phyloP scores from a whole-genome alignment of 2,888 invertebrate species.

The Pristionchus japonicus region DNA sequence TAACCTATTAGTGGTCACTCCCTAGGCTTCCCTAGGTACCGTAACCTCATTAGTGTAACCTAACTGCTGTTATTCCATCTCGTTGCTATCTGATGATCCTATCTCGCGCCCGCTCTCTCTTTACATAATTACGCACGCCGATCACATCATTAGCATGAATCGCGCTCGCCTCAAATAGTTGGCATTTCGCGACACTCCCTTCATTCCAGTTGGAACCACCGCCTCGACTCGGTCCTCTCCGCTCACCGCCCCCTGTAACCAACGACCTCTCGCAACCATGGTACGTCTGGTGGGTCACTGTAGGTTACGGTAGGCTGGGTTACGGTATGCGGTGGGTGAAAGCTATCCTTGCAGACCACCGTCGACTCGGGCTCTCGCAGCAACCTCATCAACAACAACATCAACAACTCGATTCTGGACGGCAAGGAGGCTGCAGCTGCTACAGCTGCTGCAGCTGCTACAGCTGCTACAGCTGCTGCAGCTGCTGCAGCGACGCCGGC shows the following conservation, averaged over 20 bases:
- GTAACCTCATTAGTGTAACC: not conserved
- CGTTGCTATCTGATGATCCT: not conserved
- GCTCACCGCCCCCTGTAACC: constrained; percentile 28
- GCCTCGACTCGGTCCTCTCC: constrained; percentile 6
- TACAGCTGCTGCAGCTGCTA: not conserved
- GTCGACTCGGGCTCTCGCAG: constrained; percentile 15
- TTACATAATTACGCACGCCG: not conserved
- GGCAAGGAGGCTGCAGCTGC: constrained; percentile 6
- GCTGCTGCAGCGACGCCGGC: not conserved
- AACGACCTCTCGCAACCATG: constrained; percentile 37
- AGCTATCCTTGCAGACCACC: not conserved
- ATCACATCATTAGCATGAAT: not conserved
- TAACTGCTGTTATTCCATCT: not conserved
- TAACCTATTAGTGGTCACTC: not conserved
- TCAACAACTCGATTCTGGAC: constrained; percentile 6
- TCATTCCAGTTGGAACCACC: constrained; percentile 37
- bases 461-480: not conserved
- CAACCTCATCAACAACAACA: constrained; percentile 15
- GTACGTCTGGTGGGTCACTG: not conserved
- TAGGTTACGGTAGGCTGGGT: not conserved
- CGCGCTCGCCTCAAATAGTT: not conserved
- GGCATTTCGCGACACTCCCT: not conserved
- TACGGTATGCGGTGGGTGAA: not conserved
- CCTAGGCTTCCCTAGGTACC: not conserved
- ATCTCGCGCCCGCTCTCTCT: not conserved